Evolutionary conservation across 92 coral and sea anemone genomes (phyloP).

Genomic region (Epizoanthus scotinus): DNA sequence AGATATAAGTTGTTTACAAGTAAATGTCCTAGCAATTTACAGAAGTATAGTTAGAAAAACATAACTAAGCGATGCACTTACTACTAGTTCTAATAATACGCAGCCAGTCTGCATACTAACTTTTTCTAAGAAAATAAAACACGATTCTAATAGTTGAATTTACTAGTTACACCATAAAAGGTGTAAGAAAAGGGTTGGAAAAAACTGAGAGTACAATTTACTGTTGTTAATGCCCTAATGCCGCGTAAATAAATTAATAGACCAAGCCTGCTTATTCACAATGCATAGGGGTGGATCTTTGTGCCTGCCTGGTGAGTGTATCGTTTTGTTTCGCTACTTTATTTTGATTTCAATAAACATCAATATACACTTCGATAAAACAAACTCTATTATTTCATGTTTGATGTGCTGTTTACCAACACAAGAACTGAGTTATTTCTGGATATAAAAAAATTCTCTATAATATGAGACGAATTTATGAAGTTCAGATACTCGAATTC

Average conservation of each 20-base stretch:
- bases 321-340: constrained; percentile 1
- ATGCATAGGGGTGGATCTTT: neutral
- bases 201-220: neutral
- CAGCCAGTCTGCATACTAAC: neutral
- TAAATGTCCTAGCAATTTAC: neutral
- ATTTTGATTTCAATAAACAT: constrained; percentile 1
- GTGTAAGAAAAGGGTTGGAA: neutral
- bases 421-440: too few species aligned
- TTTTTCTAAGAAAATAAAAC: neutral
- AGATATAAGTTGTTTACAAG: neutral
- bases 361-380: neutral
- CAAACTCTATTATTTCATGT: too few species aligned
- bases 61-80: neutral
- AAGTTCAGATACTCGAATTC: too few species aligned
- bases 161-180: neutral
- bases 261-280: too few species aligned
- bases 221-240: neutral
- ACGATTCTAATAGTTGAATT: constrained; percentile 2
- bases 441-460: too few species aligned
- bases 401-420: too few species aligned
- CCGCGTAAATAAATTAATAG: neutral
- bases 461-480: too few species aligned
- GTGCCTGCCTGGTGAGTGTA: neutral
- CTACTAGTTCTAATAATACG: neutral
- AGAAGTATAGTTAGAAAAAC: neutral